Evolutionary conservation across 2,797 vertebrate genomes (phyloP).

Genomic region (Cirrhinus mrigala): DNA sequence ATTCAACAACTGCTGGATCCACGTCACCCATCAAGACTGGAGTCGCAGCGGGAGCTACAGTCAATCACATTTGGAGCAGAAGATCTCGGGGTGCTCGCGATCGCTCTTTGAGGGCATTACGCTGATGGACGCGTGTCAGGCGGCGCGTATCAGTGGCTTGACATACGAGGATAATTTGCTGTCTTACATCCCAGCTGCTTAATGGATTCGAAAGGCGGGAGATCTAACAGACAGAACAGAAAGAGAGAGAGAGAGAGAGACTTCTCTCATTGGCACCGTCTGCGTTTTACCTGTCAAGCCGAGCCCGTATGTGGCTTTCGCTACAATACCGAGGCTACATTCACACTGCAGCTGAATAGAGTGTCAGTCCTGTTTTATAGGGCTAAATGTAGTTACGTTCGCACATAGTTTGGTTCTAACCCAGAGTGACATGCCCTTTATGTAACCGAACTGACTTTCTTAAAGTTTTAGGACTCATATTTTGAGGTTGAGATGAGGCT

Average conservation of each 20-base stretch:
- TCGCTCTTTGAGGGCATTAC: constrained; percentile 45
- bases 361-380: neutral
- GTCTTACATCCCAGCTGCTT: constrained; percentile 65
- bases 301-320: constrained; percentile 49
- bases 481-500: constrained; percentile 5
- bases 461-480: neutral
- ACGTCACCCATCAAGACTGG: constrained; percentile 6
- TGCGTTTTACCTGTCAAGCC: constrained; percentile 72
- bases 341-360: neutral
- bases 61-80: constrained; percentile 68
- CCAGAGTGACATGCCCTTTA: constrained; percentile 1
- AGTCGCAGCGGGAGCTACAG: constrained; percentile 56
- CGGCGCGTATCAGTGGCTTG: constrained; percentile 61
- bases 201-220: constrained; percentile 62
- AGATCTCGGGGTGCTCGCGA: constrained; percentile 47
- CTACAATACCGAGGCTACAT: neutral
- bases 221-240: constrained; percentile 58
- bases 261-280: constrained; percentile 64
- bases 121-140: constrained; percentile 72
- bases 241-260: constrained; percentile 53
- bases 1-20: constrained; percentile 29
- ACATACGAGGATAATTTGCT: constrained; percentile 66
- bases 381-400: neutral
- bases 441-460: constrained; percentile 10
- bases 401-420: neutral